A percentile compares a stretch with the other conserved stretches of the same genome.
Conservation (phyloP, 2,113 vertebrate species). For the Sorex fumeus region DNA sequence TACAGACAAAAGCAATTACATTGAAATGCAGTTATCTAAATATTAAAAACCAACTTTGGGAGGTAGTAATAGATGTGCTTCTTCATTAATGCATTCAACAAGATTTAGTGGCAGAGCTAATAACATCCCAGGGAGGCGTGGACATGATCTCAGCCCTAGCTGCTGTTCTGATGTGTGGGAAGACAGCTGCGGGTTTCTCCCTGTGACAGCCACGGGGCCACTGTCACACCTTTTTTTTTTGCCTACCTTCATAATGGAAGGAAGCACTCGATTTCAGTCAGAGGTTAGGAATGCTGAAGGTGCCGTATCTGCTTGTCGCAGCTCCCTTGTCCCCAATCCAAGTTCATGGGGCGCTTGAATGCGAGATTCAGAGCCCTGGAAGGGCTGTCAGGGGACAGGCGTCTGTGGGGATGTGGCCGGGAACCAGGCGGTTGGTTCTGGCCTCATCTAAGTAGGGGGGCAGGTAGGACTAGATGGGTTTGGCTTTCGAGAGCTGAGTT, state of each 20-base stretch:
- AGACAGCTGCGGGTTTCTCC: constrained; percentile 59
- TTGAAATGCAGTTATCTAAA: constrained; percentile 64
- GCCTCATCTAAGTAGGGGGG: neutral
- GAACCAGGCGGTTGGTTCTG: constrained; percentile 24
- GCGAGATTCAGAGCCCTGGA: neutral
- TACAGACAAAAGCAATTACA: constrained; percentile 44
- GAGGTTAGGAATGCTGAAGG: constrained; percentile 39
- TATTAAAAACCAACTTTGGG: constrained; percentile 72
- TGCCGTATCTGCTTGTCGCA: neutral
- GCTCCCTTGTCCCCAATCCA: neutral
- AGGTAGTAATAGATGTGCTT: constrained; percentile 49
- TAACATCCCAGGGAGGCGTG: constrained; percentile 8
- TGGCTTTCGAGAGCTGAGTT: constrained; percentile 1
- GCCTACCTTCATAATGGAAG: constrained; percentile 43
- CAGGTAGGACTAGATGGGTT: constrained; percentile 9
- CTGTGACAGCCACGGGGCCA: constrained; percentile 45
- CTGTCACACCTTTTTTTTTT: neutral
- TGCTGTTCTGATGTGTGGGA: neutral
- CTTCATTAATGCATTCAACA: constrained; percentile 65
- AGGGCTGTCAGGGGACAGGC: neutral
- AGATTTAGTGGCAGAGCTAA: constrained; percentile 62
- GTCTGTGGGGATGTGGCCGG: neutral
- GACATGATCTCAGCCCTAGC: constrained; percentile 40
- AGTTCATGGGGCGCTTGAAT: constrained; percentile 3
- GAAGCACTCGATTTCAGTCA: constrained; percentile 57